These are phyloP conservation scores for Diadema setosum DNA, from an alignment of 35 echinoderm and acorn worm genomes.

Conservation along the genomic window DNA sequence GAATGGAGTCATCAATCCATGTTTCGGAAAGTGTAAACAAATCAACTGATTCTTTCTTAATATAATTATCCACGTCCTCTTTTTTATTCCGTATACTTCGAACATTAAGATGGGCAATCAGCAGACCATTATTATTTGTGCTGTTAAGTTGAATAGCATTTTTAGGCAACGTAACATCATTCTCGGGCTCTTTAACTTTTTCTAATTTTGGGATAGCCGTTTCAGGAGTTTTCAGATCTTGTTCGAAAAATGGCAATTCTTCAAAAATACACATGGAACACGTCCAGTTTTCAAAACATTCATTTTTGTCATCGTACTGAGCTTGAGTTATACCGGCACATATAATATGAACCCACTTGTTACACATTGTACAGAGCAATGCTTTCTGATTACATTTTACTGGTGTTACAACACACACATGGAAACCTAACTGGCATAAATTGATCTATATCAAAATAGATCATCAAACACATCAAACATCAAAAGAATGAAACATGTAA, in stretches of 20 bases:
- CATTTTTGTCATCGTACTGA: too few species aligned
- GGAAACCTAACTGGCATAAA: too few species aligned
- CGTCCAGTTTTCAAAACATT: neutral
- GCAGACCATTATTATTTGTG: neutral
- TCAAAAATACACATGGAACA: neutral
- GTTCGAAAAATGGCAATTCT: slow-evolving; percentile 15
- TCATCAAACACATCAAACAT: too few species aligned
- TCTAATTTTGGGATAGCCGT: neutral
- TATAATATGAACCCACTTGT: too few species aligned
- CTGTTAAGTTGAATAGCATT: neutral
- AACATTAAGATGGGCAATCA: neutral
- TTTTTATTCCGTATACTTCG: neutral
- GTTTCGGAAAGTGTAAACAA: slow-evolving; percentile 9
- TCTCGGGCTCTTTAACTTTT: neutral
- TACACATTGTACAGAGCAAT: too few species aligned
- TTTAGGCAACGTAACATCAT: neutral
- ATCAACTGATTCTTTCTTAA: neutral
- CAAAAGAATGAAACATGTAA: too few species aligned
- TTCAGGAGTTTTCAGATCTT: neutral
- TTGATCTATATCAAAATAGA: too few species aligned
- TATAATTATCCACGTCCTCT: neutral
- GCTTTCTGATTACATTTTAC: too few species aligned
- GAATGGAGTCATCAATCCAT: too few species aligned
- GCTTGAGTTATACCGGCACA: too few species aligned
- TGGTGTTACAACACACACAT: too few species aligned